A percentile compares a stretch with the other conserved stretches of the same genome.
Evolutionary conservation across 2,113 vertebrate genomes (phyloP).

Genomic region (Syrrhaptes paradoxus): DNA sequence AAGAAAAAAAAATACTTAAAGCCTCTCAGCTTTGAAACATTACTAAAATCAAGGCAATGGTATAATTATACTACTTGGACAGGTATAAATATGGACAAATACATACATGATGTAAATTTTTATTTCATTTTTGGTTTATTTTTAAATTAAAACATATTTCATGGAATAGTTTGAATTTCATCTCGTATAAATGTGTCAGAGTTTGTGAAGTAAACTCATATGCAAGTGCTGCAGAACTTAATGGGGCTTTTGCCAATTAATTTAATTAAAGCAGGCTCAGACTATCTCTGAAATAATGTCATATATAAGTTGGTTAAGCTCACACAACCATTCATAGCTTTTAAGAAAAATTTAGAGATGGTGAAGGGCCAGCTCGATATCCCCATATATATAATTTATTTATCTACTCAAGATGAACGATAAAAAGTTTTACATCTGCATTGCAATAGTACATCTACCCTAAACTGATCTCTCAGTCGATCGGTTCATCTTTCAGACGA

Average conservation of each 20-base stretch:
- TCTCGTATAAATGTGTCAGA: background rate
- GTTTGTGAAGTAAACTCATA: background rate
- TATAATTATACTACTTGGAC: background rate
- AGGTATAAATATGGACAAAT: background rate
- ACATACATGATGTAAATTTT: background rate
- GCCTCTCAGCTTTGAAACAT: background rate
- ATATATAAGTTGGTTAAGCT: background rate
- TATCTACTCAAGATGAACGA: background rate
- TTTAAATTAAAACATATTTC: background rate
- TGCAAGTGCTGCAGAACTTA: background rate
- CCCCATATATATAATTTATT: background rate
- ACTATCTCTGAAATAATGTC: background rate
- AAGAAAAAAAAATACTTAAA: background rate
- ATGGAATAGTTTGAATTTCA: background rate
- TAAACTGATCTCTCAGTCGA: rapidly evolving
- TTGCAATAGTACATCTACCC: background rate
- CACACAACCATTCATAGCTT: background rate
- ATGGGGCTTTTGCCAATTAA: background rate
- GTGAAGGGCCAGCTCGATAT: background rate
- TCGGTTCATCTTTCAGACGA: rapidly evolving
- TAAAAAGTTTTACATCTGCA: background rate
- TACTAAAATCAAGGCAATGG: background rate
- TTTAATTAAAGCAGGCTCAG: background rate
- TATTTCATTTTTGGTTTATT: too few species aligned
- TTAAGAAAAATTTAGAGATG: background rate